Percentiles rank a stretch among this genome's conserved stretches.
Evolutionary conservation across 1,140 invertebrate genomes (phyloP).

Genomic region (Lineus longissimus): DNA sequence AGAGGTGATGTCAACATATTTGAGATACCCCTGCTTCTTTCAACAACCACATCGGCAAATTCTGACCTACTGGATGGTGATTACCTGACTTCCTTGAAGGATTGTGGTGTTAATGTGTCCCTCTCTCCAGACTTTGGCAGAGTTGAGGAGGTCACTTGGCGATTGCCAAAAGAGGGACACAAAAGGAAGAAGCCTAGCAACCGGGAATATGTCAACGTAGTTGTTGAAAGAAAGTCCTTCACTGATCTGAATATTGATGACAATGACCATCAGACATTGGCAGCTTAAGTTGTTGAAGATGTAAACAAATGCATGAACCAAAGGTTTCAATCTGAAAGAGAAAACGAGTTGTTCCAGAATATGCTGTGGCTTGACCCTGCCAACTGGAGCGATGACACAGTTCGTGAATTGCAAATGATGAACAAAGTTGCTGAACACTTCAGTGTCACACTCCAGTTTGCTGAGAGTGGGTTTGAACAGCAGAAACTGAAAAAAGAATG

Average conservation of each 20-base stretch:
- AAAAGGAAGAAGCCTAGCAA: background rate
- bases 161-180: background rate
- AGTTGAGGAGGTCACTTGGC: background rate
- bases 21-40: background rate
- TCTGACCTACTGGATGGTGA: background rate
- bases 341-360: background rate
- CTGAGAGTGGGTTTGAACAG: background rate
- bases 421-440: background rate
- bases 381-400: background rate
- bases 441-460: background rate
- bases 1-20: background rate
- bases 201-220: background rate
- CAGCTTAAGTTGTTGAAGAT: background rate
- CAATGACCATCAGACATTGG: background rate
- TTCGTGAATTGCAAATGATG: background rate
- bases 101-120: background rate
- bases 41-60: background rate
- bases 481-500: background rate
- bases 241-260: background rate
- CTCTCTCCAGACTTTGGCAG: background rate
- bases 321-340: background rate
- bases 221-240: background rate
- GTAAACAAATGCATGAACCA: background rate
- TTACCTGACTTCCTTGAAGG: background rate
- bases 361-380: background rate